Conservation (phyloP, 2,113 vertebrate genomes). For the Ceyx margarethae region DNA sequence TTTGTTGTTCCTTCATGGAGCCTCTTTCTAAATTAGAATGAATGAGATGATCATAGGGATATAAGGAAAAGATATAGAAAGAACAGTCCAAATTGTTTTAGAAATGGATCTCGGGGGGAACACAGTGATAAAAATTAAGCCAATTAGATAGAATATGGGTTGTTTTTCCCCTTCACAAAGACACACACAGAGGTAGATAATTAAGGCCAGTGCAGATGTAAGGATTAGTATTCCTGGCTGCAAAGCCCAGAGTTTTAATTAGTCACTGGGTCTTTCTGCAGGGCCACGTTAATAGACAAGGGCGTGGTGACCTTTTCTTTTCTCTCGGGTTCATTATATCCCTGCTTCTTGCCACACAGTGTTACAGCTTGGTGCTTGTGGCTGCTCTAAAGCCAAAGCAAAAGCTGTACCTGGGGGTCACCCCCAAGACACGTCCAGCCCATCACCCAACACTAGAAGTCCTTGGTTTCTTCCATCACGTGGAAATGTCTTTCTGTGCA, state of each 20-base stretch:
- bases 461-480: fast-evolving
- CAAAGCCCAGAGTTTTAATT: constrained; percentile 19
- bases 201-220: not conserved
- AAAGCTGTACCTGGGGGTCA: not conserved
- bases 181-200: not conserved
- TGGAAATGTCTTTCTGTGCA: fast-evolving
- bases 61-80: not conserved
- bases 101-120: not conserved
- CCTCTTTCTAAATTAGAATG: constrained; percentile 2
- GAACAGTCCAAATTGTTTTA: not conserved
- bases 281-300: not conserved
- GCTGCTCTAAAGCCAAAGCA: not conserved
- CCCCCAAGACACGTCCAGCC: not conserved
- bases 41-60: constrained; percentile 35
- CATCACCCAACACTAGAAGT: not conserved
- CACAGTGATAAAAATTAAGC: not conserved
- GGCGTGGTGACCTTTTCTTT: constrained; percentile 19
- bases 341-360: not conserved
- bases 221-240: constrained; percentile 48
- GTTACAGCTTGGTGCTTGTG: not conserved
- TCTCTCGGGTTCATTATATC: not conserved
- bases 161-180: not conserved
- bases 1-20: not conserved
- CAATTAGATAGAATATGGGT: not conserved
- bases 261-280: constrained; percentile 18